Conservation (phyloP, 2,888 invertebrate species). For the Aproaerema taeniolella region DNA sequence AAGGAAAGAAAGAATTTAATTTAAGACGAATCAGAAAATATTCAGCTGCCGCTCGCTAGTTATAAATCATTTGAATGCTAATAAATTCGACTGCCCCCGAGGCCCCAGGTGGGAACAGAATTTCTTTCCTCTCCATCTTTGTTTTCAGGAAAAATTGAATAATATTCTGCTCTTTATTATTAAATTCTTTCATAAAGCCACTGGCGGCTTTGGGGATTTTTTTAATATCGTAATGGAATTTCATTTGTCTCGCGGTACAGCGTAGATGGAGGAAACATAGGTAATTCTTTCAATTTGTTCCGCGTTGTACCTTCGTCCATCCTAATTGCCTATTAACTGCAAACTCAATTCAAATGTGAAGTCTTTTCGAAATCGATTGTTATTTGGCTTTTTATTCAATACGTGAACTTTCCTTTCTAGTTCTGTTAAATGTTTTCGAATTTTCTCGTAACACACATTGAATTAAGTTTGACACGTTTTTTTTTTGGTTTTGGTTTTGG, state of each 20-base stretch:
- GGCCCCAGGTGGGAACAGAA: constrained; percentile 67
- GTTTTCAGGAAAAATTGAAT: constrained; percentile 68
- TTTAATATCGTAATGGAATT: constrained; percentile 70
- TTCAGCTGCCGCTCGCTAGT: constrained; percentile 74
- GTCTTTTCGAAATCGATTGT: too few species aligned
- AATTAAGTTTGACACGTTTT: too few species aligned
- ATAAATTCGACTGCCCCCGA: constrained; percentile 71
- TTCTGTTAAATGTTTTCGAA: too few species aligned
- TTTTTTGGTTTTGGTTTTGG: too few species aligned
- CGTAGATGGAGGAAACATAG: constrained; percentile 33
- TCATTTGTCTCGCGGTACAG: constrained; percentile 56
- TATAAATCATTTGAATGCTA: constrained; percentile 78
- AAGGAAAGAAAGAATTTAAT: constrained; percentile 76
- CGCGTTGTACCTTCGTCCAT: too few species aligned
- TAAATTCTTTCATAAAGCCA: constrained; percentile 70
- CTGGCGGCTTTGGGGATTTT: constrained; percentile 60
- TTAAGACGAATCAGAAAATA: constrained; percentile 76
- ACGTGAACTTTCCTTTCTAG: too few species aligned
- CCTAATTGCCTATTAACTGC: too few species aligned
- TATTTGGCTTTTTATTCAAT: too few species aligned
- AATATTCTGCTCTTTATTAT: constrained; percentile 69
- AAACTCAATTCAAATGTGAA: too few species aligned
- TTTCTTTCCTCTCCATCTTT: constrained; percentile 67
- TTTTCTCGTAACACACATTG: too few species aligned
- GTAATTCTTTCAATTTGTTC: constrained; percentile 32